Percentiles rank a stretch among this genome's conserved stretches.
Evolutionary conservation across 2,113 vertebrate genomes (phyloP).

Genomic region (Panthera tigris): DNA sequence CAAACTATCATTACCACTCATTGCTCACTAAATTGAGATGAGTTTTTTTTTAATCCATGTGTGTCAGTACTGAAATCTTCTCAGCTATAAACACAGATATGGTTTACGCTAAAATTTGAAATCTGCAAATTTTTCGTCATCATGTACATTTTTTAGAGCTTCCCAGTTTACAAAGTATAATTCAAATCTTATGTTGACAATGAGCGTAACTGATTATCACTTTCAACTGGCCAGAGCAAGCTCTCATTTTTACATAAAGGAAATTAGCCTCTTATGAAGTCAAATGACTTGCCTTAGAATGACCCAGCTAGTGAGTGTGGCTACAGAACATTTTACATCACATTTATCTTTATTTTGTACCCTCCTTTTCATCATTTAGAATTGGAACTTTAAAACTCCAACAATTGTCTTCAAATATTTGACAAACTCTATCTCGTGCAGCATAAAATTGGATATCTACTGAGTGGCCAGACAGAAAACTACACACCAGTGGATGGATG

Average conservation of each 20-base stretch:
- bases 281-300: background rate
- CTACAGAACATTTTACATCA: background rate
- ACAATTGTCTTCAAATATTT: constrained; percentile 22
- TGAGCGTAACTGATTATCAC: background rate
- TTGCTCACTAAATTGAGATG: background rate
- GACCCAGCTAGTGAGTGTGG: background rate
- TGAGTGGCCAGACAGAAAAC: background rate
- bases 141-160: background rate
- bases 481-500: background rate
- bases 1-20: background rate
- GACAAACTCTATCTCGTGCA: background rate
- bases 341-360: background rate
- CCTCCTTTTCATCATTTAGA: background rate
- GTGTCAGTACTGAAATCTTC: background rate
- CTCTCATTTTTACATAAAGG: background rate
- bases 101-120: background rate
- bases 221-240: background rate
- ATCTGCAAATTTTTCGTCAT: background rate
- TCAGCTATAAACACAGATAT: background rate
- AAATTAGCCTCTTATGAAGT: background rate
- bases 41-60: background rate
- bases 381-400: background rate
- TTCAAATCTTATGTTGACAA: background rate
- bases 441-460: background rate
- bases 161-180: background rate